Base-by-base conservation (phyloP, 2,888 invertebrate genomes). In the Spilosoma lubricipeda region DNA sequence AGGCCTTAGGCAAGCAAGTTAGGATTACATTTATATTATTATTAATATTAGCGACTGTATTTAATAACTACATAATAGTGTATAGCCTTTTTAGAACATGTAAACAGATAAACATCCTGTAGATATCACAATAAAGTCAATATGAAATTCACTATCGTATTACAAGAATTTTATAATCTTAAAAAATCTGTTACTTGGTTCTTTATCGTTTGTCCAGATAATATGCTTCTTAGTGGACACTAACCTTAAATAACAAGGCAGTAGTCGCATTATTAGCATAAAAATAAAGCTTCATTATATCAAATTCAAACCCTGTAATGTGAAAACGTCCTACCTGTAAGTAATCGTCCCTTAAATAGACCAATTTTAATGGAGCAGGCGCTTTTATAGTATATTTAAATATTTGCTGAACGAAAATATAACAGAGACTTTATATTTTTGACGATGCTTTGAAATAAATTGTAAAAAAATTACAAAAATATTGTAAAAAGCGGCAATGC, bases 401-500 rank as follows among this genome's bases (percentile, higher is more conserved):
- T 52, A 48, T 0, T 71, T 74, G 70, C 77, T 72, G 59, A 69
- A 72, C 68, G 45, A 39, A 73, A 68, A 69, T 56, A 68, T 77
- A 75, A 77, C 83, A 82, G 75, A 73, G 76, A 78, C 64, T 78
- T 84, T 71, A 79, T 77, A 82, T 84, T 83, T 74, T 72, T 71
- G 72, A 71, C 73, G 85, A 85, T 82, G 86, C 84, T 88, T 86
- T 78, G 78, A 66, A 78, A 76, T 77, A 74, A 73, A 78, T 76
- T 81, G 79, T 77, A 78, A 72, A 70, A n/a, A 78, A 70, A 39
- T 23, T 72, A 75, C 75, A 78, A 80, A 74, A 77, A 45, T 45
- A 30, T 68, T 81, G n/a, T 77, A 80, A 79, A 82, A 81, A 78
- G 82, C 76, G 84, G 89, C 89, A 89, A 90, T 90, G 90, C 88